Evolutionary conservation across 2,797 vertebrate genomes (phyloP).

Genomic region (Eutrigla gurnardus): DNA sequence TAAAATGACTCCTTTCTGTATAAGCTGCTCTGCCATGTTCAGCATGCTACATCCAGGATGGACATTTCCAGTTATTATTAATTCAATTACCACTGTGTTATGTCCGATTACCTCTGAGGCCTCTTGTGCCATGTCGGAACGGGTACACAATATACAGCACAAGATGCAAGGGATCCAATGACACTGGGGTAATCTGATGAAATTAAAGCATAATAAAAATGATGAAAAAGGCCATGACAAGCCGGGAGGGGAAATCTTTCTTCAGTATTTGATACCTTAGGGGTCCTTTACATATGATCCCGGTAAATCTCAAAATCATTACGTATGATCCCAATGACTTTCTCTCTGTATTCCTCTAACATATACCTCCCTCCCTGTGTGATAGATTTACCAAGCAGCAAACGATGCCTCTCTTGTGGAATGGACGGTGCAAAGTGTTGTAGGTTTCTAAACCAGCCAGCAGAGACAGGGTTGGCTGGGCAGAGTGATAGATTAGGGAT

Average conservation of each 20-base stretch:
- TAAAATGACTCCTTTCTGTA: conserved; percentile 30
- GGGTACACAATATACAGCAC: conserved; percentile 55
- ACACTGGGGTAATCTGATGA: conserved; percentile 59
- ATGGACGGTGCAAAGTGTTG: conserved; percentile 62
- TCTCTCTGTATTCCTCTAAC: not conserved
- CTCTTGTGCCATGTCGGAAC: conserved; percentile 36
- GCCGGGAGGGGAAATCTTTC: conserved; percentile 14
- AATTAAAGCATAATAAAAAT: conserved; percentile 65
- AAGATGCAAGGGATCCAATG: conserved; percentile 58
- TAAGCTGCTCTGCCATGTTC: conserved; percentile 32
- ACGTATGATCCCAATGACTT: conserved; percentile 58
- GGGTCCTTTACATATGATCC: conserved; percentile 64
- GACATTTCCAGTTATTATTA: conserved; percentile 55
- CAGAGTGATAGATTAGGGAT: conserved; percentile 79
- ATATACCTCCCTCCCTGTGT: conserved; percentile 18
- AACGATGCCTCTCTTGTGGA: conserved; percentile 62
- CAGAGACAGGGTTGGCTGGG: conserved; percentile 64
- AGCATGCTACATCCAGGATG: conserved; percentile 32
- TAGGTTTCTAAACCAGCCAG: conserved; percentile 62
- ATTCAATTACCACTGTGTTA: conserved; percentile 62
- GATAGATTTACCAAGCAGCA: conserved; percentile 63
- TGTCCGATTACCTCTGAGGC: conserved; percentile 58
- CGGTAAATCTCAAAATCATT: conserved; percentile 61
- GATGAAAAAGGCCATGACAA: conserved; percentile 26
- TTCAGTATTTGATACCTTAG: conserved; percentile 44